A percentile compares a stretch with the other conserved stretches of the same genome.
Evolutionary conservation across 2,797 vertebrate genomes (phyloP).

Genomic region (Sparus aurata): DNA sequence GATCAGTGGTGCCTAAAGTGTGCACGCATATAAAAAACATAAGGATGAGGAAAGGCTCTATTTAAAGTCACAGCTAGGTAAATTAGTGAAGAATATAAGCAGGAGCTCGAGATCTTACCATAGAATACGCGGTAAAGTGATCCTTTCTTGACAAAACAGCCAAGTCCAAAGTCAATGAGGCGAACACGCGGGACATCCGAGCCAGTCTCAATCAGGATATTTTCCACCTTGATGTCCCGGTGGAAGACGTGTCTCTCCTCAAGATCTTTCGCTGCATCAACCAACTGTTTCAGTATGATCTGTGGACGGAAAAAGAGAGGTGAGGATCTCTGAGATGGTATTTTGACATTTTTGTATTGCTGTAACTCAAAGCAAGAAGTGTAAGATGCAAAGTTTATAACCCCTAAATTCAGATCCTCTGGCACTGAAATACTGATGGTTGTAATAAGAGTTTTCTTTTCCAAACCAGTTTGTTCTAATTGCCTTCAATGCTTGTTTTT

Average conservation of each 20-base stretch:
- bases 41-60: not conserved
- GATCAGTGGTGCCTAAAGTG: not conserved
- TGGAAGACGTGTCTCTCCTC: not conserved
- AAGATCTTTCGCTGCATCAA: constrained; percentile 3
- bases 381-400: not conserved
- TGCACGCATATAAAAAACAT: not conserved
- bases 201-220: not conserved
- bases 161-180: not conserved
- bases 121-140: not conserved
- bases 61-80: not conserved
- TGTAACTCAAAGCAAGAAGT: not conserved
- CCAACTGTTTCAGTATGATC: constrained; percentile 30
- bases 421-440: not conserved
- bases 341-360: not conserved
- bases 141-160: not conserved
- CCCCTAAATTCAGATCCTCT: not conserved
- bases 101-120: not conserved
- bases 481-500: no score
- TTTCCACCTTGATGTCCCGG: not conserved
- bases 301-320: not conserved
- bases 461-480: no score
- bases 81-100: not conserved
- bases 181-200: not conserved
- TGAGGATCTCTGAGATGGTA: not conserved
- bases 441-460: no score